Evolutionary conservation across 1,140 invertebrate species (phyloP), one percentile per base, ranked within the genome.

Genomic region (Anastrepha obliqua): DNA sequence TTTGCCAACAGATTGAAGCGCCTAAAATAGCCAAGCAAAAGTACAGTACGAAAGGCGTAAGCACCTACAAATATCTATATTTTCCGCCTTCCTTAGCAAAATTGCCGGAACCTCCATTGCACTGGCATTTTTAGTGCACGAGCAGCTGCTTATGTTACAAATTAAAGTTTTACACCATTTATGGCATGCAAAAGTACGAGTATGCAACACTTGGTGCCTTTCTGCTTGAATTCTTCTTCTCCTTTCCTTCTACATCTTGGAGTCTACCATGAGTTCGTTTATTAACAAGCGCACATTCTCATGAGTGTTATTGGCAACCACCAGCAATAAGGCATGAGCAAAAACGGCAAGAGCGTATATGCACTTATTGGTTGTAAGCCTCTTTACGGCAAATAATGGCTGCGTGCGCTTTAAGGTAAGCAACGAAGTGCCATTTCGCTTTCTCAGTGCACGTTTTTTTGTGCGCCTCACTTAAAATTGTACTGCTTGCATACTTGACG

Each of bases 121-220:
- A 29, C 51, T 8, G 11, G 51, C 51, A 8, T 55, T 55, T 55
- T 55, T 55, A 55, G 51, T 55, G 51, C 51, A 8, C 51, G 11
- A 6, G 11, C 67, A 74, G 8, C 67, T 74, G 67, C 67, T n/a
- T 74, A 42, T 47, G 42, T 74, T 74, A 42, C 51, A 4, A 74
- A 74, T 44, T 44, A 74, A 74, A 74, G 67, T 74, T 74, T 74
- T 74, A 13, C 42, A 47, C 13, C 13, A 42, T 74, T 74, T 74
- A 74, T 7, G 67, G 67, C 42, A 74, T 74, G 67, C 17, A 47
- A 74, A 74, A 74, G 11, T 74, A 47, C 17, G 67, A 74, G 11
- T 74, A 47, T 47, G 67, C 42, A 74, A 74, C 29, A 74, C 17
- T 44, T 44, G 44, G 13, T 17, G 3, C 11, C 39, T 44, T 17